Evolutionary conservation across 2,888 invertebrate species (phyloP).

Genomic region (Microdon myrmicae): DNA sequence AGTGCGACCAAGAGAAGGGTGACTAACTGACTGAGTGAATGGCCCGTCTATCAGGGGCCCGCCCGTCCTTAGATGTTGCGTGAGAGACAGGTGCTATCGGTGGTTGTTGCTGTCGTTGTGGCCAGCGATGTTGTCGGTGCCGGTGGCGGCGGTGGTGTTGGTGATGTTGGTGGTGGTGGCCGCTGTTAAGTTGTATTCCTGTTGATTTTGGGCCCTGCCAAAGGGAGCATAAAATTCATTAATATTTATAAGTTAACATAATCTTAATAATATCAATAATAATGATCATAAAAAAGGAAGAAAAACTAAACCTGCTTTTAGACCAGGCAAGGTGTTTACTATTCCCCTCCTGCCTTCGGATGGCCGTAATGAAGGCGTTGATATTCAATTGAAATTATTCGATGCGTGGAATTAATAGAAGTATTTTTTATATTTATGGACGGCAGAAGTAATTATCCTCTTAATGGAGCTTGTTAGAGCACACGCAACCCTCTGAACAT

Average conservation of each 20-base stretch:
- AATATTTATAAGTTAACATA: conserved; percentile 50
- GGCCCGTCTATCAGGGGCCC: no score
- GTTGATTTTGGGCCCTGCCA: conserved; percentile 36
- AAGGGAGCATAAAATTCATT: conserved; percentile 41
- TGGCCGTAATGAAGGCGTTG: conserved; percentile 39
- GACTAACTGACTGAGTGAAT: no score
- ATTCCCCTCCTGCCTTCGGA: background rate
- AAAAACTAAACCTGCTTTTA: no score
- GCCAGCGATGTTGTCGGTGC: no score
- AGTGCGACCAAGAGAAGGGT: no score
- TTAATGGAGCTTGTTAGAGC: conserved; percentile 17
- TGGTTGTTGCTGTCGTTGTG: no score
- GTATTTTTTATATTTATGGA: conserved; percentile 42
- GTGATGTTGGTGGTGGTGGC: conserved; percentile 13
- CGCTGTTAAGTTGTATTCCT: conserved; percentile 2
- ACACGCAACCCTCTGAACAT: conserved; percentile 31
- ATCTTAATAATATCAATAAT: conserved; percentile 46
- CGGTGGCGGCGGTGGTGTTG: background rate
- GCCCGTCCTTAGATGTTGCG: no score
- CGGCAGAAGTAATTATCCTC: conserved; percentile 26
- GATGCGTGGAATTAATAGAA: conserved; percentile 50
- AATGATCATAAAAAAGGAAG: conserved; percentile 47
- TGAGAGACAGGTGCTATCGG: conserved; percentile 49
- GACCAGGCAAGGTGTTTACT: no score
- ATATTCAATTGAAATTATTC: conserved; percentile 49